Evolutionary conservation across 92 coral and sea anemone species (phyloP).

Genomic region (Porites cylindrica): DNA sequence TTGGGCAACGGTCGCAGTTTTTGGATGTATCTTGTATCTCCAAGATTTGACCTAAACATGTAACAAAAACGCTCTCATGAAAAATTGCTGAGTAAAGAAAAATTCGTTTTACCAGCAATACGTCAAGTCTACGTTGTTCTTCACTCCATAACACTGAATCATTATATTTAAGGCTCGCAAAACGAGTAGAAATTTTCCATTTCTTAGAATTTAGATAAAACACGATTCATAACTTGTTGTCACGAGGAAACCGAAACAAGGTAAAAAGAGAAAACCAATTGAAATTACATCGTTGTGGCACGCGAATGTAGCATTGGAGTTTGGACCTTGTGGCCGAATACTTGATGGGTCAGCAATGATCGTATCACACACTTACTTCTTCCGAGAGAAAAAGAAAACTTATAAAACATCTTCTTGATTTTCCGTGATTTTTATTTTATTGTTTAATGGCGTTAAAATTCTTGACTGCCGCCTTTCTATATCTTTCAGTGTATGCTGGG

Average conservation of each 20-base stretch:
- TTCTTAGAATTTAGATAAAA: neutral
- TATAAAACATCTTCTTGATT: neutral
- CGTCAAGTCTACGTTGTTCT: too few species aligned
- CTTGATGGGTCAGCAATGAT: neutral
- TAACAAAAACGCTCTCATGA: too few species aligned
- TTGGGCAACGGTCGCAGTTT: too few species aligned
- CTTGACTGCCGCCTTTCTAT: neutral
- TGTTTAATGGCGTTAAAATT: neutral
- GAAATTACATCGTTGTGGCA: neutral
- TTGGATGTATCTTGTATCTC: too few species aligned
- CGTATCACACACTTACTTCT: neutral
- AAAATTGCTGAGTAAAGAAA: too few species aligned
- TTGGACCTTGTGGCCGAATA: neutral
- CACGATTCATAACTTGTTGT: neutral
- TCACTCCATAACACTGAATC: too few species aligned
- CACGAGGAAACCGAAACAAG: neutral
- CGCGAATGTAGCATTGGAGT: neutral
- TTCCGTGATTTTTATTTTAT: neutral
- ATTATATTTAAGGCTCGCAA: too few species aligned
- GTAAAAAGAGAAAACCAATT: too few species aligned
- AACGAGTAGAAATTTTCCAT: neutral
- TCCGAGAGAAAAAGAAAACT: neutral
- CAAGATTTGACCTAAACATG: too few species aligned
- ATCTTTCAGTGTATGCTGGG: neutral
- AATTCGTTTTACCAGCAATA: too few species aligned